Evolutionary conservation across 2,797 vertebrate genomes (phyloP).

Genomic region (Lithobates sylvaticus): DNA sequence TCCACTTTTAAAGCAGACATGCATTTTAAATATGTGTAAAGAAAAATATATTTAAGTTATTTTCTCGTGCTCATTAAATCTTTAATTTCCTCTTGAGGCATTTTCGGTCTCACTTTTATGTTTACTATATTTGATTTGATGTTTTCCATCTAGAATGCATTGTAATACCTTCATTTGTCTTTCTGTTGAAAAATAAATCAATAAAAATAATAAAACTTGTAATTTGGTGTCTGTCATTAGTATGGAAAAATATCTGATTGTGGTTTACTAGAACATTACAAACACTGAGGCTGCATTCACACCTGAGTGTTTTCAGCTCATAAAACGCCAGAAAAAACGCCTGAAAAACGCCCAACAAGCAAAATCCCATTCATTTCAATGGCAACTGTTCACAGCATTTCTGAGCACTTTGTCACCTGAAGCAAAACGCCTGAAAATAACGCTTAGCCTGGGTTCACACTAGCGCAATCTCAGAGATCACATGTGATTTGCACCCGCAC

Average conservation of each 20-base stretch:
- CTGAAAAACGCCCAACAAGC: no score
- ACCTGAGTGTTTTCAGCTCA: no score
- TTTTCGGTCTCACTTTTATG: neutral
- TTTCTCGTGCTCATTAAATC: neutral
- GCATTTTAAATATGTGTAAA: slow-evolving; percentile 35
- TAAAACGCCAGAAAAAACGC: no score
- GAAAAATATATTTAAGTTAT: slow-evolving; percentile 48
- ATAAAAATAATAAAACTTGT: slow-evolving; percentile 29
- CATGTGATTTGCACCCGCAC: no score
- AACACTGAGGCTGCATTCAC: neutral
- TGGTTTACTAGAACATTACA: slow-evolving; percentile 7
- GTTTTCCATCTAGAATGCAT: slow-evolving; percentile 6
- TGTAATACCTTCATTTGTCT: neutral
- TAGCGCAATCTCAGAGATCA: no score
- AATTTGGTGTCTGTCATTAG: slow-evolving; percentile 11
- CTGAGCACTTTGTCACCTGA: no score
- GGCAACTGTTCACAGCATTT: no score
- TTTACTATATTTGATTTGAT: slow-evolving; percentile 19
- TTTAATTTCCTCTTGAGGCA: neutral
- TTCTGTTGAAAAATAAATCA: slow-evolving; percentile 28
- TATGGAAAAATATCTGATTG: neutral
- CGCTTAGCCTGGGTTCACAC: no score
- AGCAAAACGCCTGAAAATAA: no score
- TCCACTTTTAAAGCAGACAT: neutral
- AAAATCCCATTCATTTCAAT: no score